Conservation (phyloP, 2,888 invertebrate genomes). For the Candidula unifasciata region DNA sequence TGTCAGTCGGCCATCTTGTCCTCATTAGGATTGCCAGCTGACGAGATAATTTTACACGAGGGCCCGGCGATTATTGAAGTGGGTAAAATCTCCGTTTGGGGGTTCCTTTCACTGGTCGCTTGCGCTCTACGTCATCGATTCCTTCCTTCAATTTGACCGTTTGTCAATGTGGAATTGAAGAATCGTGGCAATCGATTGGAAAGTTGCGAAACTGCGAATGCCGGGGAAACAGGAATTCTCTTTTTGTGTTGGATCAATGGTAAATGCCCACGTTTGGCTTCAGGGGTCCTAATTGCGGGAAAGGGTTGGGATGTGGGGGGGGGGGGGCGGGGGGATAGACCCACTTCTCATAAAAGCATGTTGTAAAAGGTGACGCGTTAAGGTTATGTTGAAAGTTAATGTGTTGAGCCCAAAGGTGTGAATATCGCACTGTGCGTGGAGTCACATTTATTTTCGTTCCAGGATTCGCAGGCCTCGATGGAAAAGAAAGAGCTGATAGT, state of each 20-base stretch:
- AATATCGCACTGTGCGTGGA: too few species aligned
- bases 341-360: too few species aligned
- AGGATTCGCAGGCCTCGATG: too few species aligned
- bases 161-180: slow-evolving; percentile 26
- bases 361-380: too few species aligned
- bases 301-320: too few species aligned
- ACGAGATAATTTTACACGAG: slow-evolving; percentile 5
- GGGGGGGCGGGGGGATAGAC: too few species aligned
- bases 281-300: too few species aligned
- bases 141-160: slow-evolving; percentile 38
- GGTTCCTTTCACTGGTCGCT: slow-evolving; percentile 20
- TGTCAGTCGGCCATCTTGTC: slow-evolving; percentile 20
- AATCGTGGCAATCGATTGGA: neutral
- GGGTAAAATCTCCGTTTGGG: slow-evolving; percentile 26
- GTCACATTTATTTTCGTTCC: too few species aligned
- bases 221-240: neutral
- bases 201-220: slow-evolving; percentile 4
- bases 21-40: slow-evolving; percentile 11
- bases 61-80: slow-evolving; percentile 24
- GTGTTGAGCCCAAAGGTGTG: too few species aligned
- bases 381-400: too few species aligned
- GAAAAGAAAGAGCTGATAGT: too few species aligned
- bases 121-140: slow-evolving; percentile 40
- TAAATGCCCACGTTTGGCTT: neutral
- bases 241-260: neutral